Conservation (phyloP, 2,113 vertebrate genomes). For the Brachypteracias leptosomus region DNA sequence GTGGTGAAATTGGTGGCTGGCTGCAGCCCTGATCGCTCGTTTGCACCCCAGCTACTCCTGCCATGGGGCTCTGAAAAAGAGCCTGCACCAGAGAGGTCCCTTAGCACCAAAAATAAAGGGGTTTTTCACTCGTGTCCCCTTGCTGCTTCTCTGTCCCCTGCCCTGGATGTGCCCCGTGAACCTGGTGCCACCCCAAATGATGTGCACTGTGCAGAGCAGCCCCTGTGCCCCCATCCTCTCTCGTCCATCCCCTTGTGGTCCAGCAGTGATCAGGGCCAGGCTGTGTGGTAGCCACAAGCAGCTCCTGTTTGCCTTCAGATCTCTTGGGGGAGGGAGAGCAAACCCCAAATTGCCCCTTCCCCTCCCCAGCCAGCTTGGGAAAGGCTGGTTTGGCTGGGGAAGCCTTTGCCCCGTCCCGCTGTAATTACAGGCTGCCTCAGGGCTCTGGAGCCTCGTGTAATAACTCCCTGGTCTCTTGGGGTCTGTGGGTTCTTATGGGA, state of each 20-base stretch:
- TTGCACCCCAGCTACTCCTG: background rate
- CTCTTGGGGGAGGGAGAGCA: background rate
- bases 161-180: fast-evolving
- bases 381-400: background rate
- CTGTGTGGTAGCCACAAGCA: background rate
- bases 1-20: background rate
- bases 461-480: background rate
- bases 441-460: background rate
- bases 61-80: background rate
- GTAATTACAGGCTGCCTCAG: background rate
- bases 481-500: background rate
- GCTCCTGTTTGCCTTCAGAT: background rate
- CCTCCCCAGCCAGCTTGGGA: background rate
- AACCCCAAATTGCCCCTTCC: background rate
- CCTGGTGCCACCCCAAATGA: background rate
- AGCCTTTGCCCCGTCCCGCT: background rate
- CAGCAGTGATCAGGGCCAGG: background rate
- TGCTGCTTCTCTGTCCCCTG: background rate
- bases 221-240: fast-evolving
- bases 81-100: background rate
- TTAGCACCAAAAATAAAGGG: background rate
- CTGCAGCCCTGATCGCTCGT: background rate
- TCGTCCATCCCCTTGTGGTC: background rate
- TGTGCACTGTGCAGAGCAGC: background rate
- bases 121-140: background rate